phyloP scores from a whole-genome alignment of 2,888 invertebrate species.

The Orthosia gracilis region DNA sequence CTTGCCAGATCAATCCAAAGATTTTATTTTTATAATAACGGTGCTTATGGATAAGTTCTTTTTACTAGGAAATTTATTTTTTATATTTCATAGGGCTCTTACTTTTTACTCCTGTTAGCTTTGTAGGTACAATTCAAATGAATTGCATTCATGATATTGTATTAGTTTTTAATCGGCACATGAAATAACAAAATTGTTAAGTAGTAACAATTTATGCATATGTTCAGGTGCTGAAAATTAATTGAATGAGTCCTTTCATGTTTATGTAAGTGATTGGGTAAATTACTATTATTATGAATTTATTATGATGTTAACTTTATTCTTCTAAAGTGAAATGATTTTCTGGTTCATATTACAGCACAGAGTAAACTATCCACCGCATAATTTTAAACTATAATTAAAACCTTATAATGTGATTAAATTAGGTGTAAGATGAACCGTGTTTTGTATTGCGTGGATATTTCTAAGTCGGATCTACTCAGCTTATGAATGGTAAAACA shows the following conservation, averaged over 20 bases:
- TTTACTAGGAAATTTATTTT: slow-evolving; percentile 47
- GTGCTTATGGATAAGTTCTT: slow-evolving; percentile 72
- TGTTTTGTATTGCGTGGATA: slow-evolving; percentile 54
- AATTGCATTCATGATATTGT: slow-evolving; percentile 6
- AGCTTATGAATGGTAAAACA: slow-evolving; percentile 47
- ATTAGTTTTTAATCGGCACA: slow-evolving; percentile 3
- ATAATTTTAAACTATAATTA: slow-evolving; percentile 58
- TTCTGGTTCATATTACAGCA: slow-evolving; percentile 15
- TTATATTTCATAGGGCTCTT: slow-evolving; percentile 30
- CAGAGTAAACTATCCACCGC: slow-evolving; percentile 60
- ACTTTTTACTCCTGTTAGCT: slow-evolving; percentile 20
- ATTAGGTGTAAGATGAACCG: slow-evolving; percentile 57
- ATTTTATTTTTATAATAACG: slow-evolving; percentile 77
- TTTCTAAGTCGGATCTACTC: slow-evolving; percentile 61
- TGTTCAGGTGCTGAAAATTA: slow-evolving; percentile 3
- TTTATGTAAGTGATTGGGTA: neutral
- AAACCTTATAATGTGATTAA: slow-evolving; percentile 63
- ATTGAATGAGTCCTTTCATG: neutral
- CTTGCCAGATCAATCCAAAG: slow-evolving; percentile 87
- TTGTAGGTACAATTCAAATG: slow-evolving; percentile 16
- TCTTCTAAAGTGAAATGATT: slow-evolving; percentile 26
- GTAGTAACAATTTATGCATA: slow-evolving; percentile 3
- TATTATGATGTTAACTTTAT: slow-evolving; percentile 31
- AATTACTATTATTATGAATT: slow-evolving; percentile 27
- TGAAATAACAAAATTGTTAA: slow-evolving; percentile 7